Evolutionary conservation across 92 coral and sea anemone species (phyloP).

Genomic region (Hydrozoanthus gracilis): DNA sequence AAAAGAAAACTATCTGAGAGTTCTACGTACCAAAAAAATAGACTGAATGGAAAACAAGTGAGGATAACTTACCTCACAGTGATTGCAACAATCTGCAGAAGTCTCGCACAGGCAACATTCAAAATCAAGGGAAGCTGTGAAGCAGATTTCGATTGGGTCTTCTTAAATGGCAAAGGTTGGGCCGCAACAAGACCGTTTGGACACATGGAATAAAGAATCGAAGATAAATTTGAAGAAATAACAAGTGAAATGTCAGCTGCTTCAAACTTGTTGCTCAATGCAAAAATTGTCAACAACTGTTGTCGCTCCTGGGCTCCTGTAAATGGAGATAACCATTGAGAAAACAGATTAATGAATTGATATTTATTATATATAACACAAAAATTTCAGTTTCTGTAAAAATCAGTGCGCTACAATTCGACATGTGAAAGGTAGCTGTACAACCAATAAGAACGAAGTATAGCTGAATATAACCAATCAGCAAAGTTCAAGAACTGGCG

Average conservation of each 20-base stretch:
- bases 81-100: conserved; percentile 79
- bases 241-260: conserved; percentile 80
- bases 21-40: neutral
- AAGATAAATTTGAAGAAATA: conserved; percentile 73
- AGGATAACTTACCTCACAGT: conserved; percentile 72
- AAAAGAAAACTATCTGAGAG: no score
- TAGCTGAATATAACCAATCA: no score
- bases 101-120: conserved; percentile 82
- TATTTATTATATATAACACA: no score
- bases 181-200: conserved; percentile 78
- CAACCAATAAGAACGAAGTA: no score
- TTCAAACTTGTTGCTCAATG: conserved; percentile 81
- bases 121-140: conserved; percentile 78
- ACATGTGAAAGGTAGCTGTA: no score
- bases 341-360: no score
- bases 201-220: conserved; percentile 73
- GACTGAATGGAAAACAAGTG: neutral
- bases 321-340: neutral
- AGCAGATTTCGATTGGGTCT: conserved; percentile 55
- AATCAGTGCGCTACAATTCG: no score
- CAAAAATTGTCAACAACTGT: conserved; percentile 79
- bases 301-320: conserved; percentile 87
- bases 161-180: conserved; percentile 78
- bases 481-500: no score
- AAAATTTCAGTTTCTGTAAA: no score